These are phyloP conservation scores for Phortica magna DNA, from an alignment of 2,888 invertebrate species.

Conservation along the genomic window DNA sequence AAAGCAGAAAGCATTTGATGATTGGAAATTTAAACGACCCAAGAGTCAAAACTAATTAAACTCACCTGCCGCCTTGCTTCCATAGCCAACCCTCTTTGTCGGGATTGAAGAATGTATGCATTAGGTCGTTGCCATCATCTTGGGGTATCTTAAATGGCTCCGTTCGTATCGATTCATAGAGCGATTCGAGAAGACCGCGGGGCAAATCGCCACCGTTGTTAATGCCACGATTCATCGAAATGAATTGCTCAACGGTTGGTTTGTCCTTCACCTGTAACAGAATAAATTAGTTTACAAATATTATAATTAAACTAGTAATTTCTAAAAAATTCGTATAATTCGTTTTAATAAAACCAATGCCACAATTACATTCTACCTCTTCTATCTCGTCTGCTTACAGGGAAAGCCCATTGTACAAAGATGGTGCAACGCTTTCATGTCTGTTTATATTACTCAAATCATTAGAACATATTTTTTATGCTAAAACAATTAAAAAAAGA, in stretches of 20 bases:
- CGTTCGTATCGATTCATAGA: conserved; percentile 98
- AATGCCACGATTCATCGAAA: conserved; percentile 98
- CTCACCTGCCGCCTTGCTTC: conserved; percentile 93
- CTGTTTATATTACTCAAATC: too few species aligned
- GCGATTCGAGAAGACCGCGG: conserved; percentile 92
- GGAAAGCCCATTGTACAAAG: too few species aligned
- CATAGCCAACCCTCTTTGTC: conserved; percentile 99
- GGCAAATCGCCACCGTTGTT: conserved; percentile 98
- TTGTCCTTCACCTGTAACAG: conserved; percentile 87
- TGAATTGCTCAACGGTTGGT: conserved; percentile 96
- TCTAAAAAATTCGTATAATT: background rate
- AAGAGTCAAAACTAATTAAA: background rate
- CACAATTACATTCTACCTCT: too few species aligned
- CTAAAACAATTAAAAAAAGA: conserved; percentile 96
- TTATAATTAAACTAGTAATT: too few species aligned
- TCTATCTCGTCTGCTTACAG: too few species aligned
- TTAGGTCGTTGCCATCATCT: conserved; percentile 99
- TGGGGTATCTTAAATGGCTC: conserved; percentile 99
- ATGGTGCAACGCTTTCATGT: too few species aligned
- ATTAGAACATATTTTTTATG: conserved; percentile 98
- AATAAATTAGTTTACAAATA: too few species aligned
- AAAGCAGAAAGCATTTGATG: background rate
- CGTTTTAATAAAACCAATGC: conserved; percentile 81
- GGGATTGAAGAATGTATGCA: conserved; percentile 99
- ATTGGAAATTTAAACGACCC: background rate